Evolutionary conservation across 2,113 vertebrate species (phyloP).

Genomic region (Corydoras maculifer): DNA sequence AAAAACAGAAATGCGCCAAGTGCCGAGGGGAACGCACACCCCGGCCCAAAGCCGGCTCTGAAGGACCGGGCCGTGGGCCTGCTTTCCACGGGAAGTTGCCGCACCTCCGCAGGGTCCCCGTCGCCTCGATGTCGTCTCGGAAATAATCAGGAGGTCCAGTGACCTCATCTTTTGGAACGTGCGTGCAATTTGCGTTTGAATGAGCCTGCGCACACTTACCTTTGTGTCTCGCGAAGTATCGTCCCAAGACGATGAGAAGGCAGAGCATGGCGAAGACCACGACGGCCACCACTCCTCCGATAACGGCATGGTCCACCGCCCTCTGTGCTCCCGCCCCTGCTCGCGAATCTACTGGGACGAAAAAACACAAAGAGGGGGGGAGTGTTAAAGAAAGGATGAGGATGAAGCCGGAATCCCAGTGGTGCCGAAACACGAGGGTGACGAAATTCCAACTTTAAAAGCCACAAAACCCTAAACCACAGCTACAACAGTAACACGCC

Average conservation of each 20-base stretch:
- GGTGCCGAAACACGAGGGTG: no score
- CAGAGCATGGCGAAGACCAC: constrained; percentile 98
- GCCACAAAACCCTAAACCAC: no score
- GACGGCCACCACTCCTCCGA: constrained; percentile 94
- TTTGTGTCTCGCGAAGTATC: constrained; percentile 99
- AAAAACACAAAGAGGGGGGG: not conserved
- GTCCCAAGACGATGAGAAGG: constrained; percentile 93
- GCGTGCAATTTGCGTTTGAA: constrained; percentile 8
- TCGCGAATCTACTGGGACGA: constrained; percentile 78
- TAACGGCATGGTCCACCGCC: constrained; percentile 93
- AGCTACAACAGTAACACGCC: no score
- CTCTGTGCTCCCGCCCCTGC: constrained; percentile 85
- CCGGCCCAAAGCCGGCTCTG: constrained; percentile 15
- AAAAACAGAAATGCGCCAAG: constrained; percentile 23
- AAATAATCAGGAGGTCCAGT: constrained; percentile 39
- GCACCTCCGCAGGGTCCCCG: constrained; percentile 1
- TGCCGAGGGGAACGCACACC: constrained; percentile 22
- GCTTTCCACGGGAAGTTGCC: not conserved
- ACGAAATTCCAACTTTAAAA: no score
- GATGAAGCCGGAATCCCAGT: no score
- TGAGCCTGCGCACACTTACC: constrained; percentile 62
- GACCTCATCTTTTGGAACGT: constrained; percentile 18
- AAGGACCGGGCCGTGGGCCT: not conserved
- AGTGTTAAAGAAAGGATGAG: not conserved
- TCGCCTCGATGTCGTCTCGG: not conserved